Base-by-base conservation (phyloP, 2,113 vertebrate genomes). In the Spheniscus mendiculus region DNA sequence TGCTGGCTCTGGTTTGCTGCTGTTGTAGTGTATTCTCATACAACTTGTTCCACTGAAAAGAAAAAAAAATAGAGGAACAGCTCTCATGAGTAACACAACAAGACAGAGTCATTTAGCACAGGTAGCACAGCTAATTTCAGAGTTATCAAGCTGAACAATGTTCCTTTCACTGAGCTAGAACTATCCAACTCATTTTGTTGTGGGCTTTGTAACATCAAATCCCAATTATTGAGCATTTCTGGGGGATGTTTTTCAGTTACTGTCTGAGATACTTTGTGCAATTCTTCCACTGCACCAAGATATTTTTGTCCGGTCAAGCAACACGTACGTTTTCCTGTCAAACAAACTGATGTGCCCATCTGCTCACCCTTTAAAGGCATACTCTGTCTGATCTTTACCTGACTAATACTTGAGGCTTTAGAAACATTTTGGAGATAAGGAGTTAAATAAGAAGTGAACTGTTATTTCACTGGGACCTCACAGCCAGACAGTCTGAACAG, bases 291-390 rank as follows among this genome's bases (percentile, higher is more conserved):
- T 83, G 78, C 50, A 86, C 50, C 62, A 65, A 69, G 20, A 77
- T 86, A 77, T 15, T 3, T 87, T 93, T 88, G 70, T 70, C 0
- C 5, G 93, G 87, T 90, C 93, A 96, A 97, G 81, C 21, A 93
- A 52, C 94, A 66, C 81, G 92, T 83, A 94, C 2, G 2, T 88
- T 96, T 95, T 89, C 76, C 95, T 95, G 93, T 94, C 92, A 97
- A 90, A 86, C 38, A 95, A 90, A 87, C 81, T 78, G 85, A 97
- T 89, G 83, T 79, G 86, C 40, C 85, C 88, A 95, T 90, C 93
- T 96, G 74, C 69, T 96, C 89, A 87, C 27, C 42, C 71, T 90
- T 94, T 82, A 89, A 87, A 93, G 78, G 66, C 58, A 65, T 36
- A 77, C 9, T 25, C n/a, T 87, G 27, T 65, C 56, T 95, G 53